Evolutionary conservation across 2,888 invertebrate genomes (phyloP).

Genomic region (Plebejus argus): DNA sequence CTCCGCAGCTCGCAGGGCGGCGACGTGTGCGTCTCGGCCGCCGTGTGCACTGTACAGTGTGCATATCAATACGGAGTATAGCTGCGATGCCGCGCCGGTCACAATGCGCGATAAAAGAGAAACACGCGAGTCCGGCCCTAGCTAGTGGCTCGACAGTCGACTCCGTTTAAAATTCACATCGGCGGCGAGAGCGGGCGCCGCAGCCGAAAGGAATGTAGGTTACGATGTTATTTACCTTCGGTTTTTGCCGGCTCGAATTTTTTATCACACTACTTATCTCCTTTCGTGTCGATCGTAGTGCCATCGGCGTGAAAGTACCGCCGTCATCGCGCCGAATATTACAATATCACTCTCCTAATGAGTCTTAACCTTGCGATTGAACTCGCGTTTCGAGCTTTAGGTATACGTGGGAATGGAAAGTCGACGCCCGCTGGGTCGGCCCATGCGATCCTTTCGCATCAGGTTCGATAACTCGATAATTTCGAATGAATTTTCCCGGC

Average conservation of each 20-base stretch:
- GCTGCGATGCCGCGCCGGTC: conserved; percentile 54
- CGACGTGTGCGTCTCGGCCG: conserved; percentile 56
- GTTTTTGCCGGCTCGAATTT: conserved; percentile 71
- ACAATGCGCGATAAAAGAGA: conserved; percentile 76
- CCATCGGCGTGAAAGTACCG: conserved; percentile 77
- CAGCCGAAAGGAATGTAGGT: conserved; percentile 76
- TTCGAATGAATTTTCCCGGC: conserved; percentile 20
- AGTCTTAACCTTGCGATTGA: conserved; percentile 54
- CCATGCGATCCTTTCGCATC: conserved; percentile 24
- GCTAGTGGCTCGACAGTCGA: conserved; percentile 61
- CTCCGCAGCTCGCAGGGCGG: conserved; percentile 42
- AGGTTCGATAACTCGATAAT: conserved; percentile 21
- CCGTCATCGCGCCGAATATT: conserved; percentile 69
- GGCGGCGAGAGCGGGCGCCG: conserved; percentile 52
- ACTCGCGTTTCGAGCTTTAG: conserved; percentile 49
- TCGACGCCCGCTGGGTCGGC: conserved; percentile 40
- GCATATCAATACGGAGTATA: conserved; percentile 78
- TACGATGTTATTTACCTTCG: conserved; percentile 76
- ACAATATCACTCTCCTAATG: conserved; percentile 59
- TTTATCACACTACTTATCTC: conserved; percentile 75
- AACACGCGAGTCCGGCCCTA: conserved; percentile 75
- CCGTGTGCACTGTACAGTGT: conserved; percentile 65
- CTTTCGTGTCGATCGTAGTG: conserved; percentile 74
- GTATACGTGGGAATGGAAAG: conserved; percentile 48
- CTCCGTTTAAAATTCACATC: conserved; percentile 75